Conservation (phyloP, 1,140 invertebrate species). For the Caenorhabditis remanei region DNA sequence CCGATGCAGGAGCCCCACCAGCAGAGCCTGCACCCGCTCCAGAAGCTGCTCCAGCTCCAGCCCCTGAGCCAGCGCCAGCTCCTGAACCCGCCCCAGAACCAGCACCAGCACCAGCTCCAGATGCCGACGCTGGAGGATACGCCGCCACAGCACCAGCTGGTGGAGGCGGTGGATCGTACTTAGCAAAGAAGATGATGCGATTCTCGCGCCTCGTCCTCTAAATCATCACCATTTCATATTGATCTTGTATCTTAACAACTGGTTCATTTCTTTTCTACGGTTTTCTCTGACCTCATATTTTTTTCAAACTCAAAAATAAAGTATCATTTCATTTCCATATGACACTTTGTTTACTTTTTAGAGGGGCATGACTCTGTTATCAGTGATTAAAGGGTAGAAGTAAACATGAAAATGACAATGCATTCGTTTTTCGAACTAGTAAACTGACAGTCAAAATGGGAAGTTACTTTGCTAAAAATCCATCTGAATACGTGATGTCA, state of each 20-base stretch:
- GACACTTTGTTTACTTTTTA: background rate
- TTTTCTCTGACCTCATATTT: no score
- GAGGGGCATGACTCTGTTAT: background rate
- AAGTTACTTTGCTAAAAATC: constrained; percentile 4
- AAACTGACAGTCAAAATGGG: background rate
- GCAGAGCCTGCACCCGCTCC: background rate
- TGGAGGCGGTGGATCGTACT: background rate
- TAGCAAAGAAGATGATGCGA: background rate
- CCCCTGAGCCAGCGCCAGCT: background rate
- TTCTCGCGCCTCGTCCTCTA: background rate
- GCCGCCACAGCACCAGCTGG: background rate
- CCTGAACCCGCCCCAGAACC: background rate
- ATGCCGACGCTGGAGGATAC: background rate
- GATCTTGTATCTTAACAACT: background rate
- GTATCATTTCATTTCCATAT: background rate
- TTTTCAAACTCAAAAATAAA: no score
- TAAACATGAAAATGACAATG: background rate
- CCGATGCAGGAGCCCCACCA: background rate
- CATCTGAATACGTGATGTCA: background rate
- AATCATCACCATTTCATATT: background rate
- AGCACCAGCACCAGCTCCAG: background rate
- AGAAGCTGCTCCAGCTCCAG: background rate
- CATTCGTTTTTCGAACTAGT: background rate
- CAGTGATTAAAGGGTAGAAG: background rate
- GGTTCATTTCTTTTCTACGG: background rate